phyloP scores from a whole-genome alignment of 2,888 invertebrate species.

The Panzeria rudis region DNA sequence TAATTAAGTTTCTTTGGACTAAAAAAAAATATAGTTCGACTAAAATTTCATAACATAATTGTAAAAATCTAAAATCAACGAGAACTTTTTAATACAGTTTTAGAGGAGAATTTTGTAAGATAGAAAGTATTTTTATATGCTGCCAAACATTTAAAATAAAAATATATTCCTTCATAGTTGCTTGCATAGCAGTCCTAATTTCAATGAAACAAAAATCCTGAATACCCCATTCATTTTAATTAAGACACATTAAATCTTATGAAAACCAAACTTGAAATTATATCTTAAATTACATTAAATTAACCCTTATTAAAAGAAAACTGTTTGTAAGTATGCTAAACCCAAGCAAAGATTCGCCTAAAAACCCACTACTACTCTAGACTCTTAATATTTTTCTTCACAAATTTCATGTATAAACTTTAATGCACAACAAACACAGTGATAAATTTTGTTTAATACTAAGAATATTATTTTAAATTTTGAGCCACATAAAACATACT shows the following conservation, averaged over 20 bases:
- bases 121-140: too few species aligned
- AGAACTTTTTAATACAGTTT: too few species aligned
- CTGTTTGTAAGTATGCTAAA: neutral
- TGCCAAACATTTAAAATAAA: too few species aligned
- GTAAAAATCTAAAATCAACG: too few species aligned
- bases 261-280: neutral
- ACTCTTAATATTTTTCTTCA: neutral
- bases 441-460: slow-evolving; percentile 14
- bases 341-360: neutral
- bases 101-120: too few species aligned
- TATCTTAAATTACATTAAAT: neutral
- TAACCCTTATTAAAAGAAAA: slow-evolving; percentile 15
- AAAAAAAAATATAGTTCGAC: too few species aligned
- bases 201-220: too few species aligned
- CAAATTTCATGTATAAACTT: slow-evolving; percentile 17
- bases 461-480: slow-evolving; percentile 21
- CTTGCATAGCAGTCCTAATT: too few species aligned
- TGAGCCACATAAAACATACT: slow-evolving; percentile 41
- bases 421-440: neutral
- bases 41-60: too few species aligned
- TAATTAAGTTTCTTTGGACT: too few species aligned
- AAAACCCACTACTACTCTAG: too few species aligned
- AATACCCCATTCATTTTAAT: slow-evolving; percentile 1
- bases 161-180: too few species aligned
- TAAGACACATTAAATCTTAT: neutral